These are phyloP conservation scores for Crenuchus spilurus DNA, from an alignment of 2,797 vertebrate genomes.

Conservation along the genomic window DNA sequence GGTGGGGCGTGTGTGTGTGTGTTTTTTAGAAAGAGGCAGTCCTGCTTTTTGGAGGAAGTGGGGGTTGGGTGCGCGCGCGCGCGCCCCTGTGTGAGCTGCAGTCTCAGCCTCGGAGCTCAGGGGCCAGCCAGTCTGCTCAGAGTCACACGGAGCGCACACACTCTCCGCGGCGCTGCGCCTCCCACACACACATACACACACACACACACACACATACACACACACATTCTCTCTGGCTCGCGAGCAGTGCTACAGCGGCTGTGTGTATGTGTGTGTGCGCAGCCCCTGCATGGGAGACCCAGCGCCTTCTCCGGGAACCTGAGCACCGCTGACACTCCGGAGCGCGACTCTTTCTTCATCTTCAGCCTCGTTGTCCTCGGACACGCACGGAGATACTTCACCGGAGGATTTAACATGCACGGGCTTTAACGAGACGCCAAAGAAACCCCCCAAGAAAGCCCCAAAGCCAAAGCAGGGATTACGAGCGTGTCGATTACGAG, in stretches of 20 bases:
- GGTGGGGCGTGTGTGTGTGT: slow-evolving; percentile 51
- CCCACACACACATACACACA: slow-evolving; percentile 54
- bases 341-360: background rate
- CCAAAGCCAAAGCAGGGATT: background rate
- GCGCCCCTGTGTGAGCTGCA: slow-evolving; percentile 52
- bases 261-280: slow-evolving; percentile 55
- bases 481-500: background rate
- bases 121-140: slow-evolving; percentile 68
- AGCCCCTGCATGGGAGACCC: background rate
- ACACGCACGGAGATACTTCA: background rate
- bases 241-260: slow-evolving; percentile 33
- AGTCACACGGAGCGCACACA: slow-evolving; percentile 54
- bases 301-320: background rate
- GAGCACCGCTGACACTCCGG: background rate
- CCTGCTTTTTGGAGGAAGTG: slow-evolving; percentile 17
- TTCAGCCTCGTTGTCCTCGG: background rate
- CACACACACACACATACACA: slow-evolving; percentile 61
- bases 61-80: slow-evolving; percentile 27
- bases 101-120: slow-evolving; percentile 74
- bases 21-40: background rate
- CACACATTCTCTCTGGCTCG: slow-evolving; percentile 41
- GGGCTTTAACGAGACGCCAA: background rate
- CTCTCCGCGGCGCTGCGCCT: slow-evolving; percentile 67
- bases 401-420: background rate
- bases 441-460: too few species aligned